Evolutionary conservation across 2,113 vertebrate genomes (phyloP), one percentile per base, ranked within the genome.

Genomic region (Xenus cinereus): DNA sequence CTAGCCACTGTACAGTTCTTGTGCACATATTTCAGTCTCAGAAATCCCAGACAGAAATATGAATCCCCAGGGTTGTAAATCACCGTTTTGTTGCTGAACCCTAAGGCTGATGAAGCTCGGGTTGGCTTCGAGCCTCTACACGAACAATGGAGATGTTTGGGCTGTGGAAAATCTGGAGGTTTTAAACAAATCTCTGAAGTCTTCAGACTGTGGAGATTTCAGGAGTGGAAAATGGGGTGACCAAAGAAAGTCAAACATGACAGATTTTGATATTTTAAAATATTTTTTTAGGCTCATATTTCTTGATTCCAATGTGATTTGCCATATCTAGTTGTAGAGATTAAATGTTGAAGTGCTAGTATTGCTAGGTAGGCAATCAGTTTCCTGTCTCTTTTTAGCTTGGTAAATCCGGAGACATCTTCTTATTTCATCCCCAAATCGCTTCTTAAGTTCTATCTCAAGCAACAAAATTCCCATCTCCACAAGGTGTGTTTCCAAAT

Each of bases 41-140:
- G 72, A 93, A 86, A 87, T 89, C 41, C 19, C 56, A 93, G 94
- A 89, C 54, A 93, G 94, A 92, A 89, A 81, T 90, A 86, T 78
- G 76, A 90, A 63, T 39, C 64, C 33, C 39, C 21, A 51, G 48
- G 46, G 68, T 27, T 74, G 32, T 89, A 95, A 95, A 90, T 95
- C 60, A 89, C 32, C 22, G 51, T 81, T 90, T 95, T 46, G 54
- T 89, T 32, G 56, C 60, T 86, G 91, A 89, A 81, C 46, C 24
- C 26, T 63, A 33, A 59, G 28, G 54, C 76, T 81, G 76, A 86
- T 74, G 86, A 89, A 66, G 20, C n/a, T 89, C 2, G 1, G 10
- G 9, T 71, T 93, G 89, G 76, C 68, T 54, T 92, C 37, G 71
- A 92, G 80, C 72, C 72, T 89, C 9, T 46, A 11, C 15, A 41